Conservation (phyloP, 2,888 invertebrate species). For the Mythimna ferrago region DNA sequence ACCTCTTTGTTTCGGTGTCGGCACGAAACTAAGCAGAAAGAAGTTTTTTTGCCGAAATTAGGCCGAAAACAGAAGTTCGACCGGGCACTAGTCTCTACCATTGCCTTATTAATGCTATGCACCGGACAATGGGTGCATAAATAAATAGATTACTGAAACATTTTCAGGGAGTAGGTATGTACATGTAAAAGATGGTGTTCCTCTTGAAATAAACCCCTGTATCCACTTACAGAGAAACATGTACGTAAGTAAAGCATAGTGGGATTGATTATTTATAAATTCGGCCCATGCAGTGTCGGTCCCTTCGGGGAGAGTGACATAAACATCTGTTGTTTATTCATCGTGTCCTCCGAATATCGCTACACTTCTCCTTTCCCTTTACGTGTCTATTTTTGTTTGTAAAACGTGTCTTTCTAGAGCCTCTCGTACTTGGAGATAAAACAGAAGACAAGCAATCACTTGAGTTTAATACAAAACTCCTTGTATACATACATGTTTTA, state of each 20-base stretch:
- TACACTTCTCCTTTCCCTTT: conserved; percentile 72
- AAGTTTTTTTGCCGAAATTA: too few relatives aligned
- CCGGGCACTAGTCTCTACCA: not conserved
- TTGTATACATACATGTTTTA: conserved; percentile 46
- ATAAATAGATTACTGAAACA: conserved; percentile 9
- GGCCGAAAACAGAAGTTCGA: too few relatives aligned
- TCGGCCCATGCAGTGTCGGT: conserved; percentile 68
- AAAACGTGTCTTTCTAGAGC: conserved; percentile 46
- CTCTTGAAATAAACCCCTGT: conserved; percentile 49
- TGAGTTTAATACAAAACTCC: conserved; percentile 35
- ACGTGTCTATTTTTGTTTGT: conserved; percentile 66
- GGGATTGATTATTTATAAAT: conserved; percentile 79
- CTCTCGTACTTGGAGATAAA: conserved; percentile 43
- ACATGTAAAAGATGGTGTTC: conserved; percentile 39
- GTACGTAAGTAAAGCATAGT: conserved; percentile 57
- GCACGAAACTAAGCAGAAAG: too few relatives aligned
- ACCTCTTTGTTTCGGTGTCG: too few relatives aligned
- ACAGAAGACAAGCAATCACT: conserved; percentile 60
- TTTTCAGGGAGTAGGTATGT: not conserved
- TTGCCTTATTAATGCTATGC: conserved; percentile 19
- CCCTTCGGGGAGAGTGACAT: conserved; percentile 71
- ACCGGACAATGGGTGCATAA: conserved; percentile 4
- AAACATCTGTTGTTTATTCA: conserved; percentile 86
- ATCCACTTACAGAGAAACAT: conserved; percentile 49
- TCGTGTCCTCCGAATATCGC: conserved; percentile 73